phyloP scores from a whole-genome alignment of 2,797 vertebrate genomes.

The Lepus townsendii region DNA sequence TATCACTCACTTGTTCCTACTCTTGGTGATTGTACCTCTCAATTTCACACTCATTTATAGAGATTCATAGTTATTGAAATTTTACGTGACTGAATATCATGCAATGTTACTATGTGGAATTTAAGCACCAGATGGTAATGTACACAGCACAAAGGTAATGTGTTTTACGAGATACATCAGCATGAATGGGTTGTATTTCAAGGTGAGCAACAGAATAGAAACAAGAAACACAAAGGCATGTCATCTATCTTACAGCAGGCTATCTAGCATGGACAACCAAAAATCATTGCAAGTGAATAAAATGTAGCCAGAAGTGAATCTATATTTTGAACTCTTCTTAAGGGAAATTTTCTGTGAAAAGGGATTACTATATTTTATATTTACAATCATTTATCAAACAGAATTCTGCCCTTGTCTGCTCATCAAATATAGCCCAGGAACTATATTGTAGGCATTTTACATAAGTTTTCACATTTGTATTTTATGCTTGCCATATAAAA shows the following conservation, averaged over 20 bases:
- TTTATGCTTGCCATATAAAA: background rate
- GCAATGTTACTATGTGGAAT: background rate
- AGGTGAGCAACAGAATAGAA: constrained; percentile 31
- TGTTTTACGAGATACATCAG: constrained; percentile 35
- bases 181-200: background rate
- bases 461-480: constrained; percentile 39
- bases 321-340: background rate
- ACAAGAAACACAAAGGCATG: background rate
- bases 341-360: background rate
- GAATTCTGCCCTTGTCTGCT: constrained; percentile 18
- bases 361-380: constrained; percentile 4
- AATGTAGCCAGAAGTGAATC: constrained; percentile 6
- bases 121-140: constrained; percentile 46
- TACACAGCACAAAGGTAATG: constrained; percentile 14
- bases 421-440: background rate
- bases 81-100: background rate
- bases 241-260: background rate
- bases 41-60: background rate
- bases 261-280: background rate
- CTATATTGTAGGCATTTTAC: background rate
- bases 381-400: background rate
- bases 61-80: constrained; percentile 27
- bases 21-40: background rate
- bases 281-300: constrained; percentile 59
- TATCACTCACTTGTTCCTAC: background rate